These are phyloP conservation scores for Pontoporia blainvillei DNA, from an alignment of 2,113 vertebrate species.

Conservation along the genomic window DNA sequence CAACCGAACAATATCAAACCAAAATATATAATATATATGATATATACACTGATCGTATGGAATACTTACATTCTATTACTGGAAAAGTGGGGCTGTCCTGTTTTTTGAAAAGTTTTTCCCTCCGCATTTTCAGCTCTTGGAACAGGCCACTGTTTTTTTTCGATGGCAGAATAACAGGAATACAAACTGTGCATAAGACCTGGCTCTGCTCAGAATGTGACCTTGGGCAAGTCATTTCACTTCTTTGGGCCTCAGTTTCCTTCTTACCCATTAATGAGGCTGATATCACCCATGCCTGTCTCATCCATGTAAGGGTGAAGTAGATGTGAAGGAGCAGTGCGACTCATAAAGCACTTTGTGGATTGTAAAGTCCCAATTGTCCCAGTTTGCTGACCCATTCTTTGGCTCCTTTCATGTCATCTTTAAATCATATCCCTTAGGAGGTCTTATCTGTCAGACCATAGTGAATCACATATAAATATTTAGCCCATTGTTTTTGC, in stretches of 20 bases:
- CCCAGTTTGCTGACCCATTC: not conserved
- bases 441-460: not conserved
- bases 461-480: not conserved
- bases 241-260: not conserved
- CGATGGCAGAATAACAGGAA: not conserved
- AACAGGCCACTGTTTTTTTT: not conserved
- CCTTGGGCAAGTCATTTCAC: not conserved
- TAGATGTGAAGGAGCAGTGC: not conserved
- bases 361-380: not conserved
- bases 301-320: not conserved
- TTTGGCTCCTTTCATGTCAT: not conserved
- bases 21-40: not conserved
- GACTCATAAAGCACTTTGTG: not conserved
- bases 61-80: not conserved
- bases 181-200: not conserved
- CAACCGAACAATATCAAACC: not conserved
- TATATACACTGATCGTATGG: not conserved
- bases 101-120: not conserved
- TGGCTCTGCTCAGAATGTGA: not conserved
- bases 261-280: not conserved
- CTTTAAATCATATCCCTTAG: not conserved
- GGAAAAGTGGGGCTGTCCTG: not conserved
- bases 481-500: not conserved
- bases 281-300: not conserved
- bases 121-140: not conserved